Evolutionary conservation across 2,797 vertebrate species (phyloP).

Genomic region (Xenops minutus): DNA sequence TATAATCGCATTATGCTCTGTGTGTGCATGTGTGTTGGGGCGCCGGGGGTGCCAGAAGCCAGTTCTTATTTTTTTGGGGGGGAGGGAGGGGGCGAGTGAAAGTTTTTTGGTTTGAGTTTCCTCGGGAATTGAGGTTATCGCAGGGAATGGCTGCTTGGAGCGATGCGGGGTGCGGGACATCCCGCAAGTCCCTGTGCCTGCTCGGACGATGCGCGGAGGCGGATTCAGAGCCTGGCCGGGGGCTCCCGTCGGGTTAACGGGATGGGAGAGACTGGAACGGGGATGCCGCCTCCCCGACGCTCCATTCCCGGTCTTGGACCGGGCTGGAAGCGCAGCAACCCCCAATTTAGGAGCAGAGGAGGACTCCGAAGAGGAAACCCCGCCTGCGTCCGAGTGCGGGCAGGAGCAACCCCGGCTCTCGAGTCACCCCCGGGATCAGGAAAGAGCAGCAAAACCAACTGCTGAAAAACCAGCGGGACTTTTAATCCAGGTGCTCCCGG

Average conservation of each 20-base stretch:
- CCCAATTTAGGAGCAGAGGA: background rate
- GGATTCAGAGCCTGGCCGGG: background rate
- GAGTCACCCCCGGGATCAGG: background rate
- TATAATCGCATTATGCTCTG: slow-evolving; percentile 42
- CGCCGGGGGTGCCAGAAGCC: background rate
- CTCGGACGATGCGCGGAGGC: fast-evolving
- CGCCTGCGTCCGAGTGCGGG: background rate
- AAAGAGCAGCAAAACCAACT: background rate
- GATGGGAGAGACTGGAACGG: background rate
- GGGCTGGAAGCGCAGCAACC: background rate
- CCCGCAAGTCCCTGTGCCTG: background rate
- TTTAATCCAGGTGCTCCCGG: background rate
- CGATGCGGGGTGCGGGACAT: background rate
- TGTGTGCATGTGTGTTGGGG: background rate
- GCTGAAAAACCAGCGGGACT: background rate
- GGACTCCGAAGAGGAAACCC: background rate
- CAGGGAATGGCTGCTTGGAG: background rate
- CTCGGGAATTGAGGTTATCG: background rate
- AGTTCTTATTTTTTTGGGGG: background rate
- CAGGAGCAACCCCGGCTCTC: background rate
- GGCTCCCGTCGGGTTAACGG: background rate
- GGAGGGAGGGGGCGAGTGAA: fast-evolving
- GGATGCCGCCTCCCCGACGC: background rate
- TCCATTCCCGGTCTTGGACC: no score
- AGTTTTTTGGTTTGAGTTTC: background rate